Conservation (phyloP, 2,888 invertebrate genomes). For the Ypsolopha sequella region DNA sequence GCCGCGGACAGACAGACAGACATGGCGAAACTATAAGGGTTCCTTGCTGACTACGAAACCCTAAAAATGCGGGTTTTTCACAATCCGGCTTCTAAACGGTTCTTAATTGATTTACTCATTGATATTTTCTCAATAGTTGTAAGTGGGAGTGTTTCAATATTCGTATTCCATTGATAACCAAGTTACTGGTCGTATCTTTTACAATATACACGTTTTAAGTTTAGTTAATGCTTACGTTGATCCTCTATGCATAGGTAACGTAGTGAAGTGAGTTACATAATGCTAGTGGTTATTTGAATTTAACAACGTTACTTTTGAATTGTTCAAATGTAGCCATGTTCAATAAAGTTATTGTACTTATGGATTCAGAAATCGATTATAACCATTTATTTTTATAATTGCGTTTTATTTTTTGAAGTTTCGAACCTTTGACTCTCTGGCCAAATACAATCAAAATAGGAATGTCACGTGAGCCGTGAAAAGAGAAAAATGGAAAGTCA, state of each 20-base stretch:
- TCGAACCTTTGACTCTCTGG: background rate
- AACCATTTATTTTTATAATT: constrained; percentile 45
- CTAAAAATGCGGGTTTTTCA: too few relatives aligned
- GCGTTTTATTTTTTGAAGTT: constrained; percentile 18
- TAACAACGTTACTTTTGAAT: constrained; percentile 36
- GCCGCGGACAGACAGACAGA: too few relatives aligned
- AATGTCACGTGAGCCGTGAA: constrained; percentile 26
- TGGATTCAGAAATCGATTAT: constrained; percentile 39
- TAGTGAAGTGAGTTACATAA: too few relatives aligned
- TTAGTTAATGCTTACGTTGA: background rate
- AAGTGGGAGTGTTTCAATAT: background rate
- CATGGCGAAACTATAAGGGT: too few relatives aligned
- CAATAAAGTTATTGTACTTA: constrained; percentile 48
- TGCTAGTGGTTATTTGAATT: background rate
- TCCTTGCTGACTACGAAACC: too few relatives aligned
- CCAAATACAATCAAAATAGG: constrained; percentile 44
- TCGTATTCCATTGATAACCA: background rate
- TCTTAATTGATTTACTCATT: too few relatives aligned
- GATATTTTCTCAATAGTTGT: too few relatives aligned
- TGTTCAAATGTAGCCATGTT: constrained; percentile 36
- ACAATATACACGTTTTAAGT: background rate
- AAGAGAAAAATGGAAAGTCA: constrained; percentile 52
- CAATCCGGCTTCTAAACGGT: too few relatives aligned
- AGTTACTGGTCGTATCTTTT: background rate
- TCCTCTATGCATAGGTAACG: background rate